Evolutionary conservation across 2,797 vertebrate genomes (phyloP).

Genomic region (Lepilemur septentrionalis): DNA sequence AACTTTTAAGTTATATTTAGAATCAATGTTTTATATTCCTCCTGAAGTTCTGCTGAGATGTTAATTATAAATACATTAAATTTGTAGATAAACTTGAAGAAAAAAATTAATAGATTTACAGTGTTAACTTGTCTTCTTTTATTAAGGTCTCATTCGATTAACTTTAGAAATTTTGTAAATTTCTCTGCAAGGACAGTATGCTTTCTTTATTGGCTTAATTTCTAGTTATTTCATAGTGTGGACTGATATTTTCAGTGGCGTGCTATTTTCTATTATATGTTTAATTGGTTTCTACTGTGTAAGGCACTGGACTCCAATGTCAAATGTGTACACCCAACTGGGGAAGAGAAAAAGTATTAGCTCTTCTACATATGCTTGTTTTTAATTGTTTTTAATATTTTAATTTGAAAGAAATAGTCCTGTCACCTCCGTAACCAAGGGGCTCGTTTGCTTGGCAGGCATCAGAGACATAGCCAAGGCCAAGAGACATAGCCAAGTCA

Average conservation of each 20-base stretch:
- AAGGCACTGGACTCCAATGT: background rate
- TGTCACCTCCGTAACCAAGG: background rate
- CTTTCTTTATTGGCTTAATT: background rate
- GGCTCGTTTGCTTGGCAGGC: background rate
- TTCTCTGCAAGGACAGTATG: background rate
- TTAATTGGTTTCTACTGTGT: background rate
- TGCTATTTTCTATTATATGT: background rate
- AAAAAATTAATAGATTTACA: background rate
- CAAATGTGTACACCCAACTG: background rate
- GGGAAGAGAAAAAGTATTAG: background rate
- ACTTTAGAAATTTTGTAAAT: background rate
- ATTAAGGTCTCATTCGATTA: constrained; percentile 35
- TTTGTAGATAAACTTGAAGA: background rate
- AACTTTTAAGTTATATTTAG: constrained; percentile 32
- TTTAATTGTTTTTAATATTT: background rate
- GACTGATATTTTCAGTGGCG: background rate
- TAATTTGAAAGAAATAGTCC: background rate
- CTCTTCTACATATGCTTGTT: background rate
- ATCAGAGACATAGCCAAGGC: background rate
- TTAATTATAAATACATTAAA: constrained; percentile 31
- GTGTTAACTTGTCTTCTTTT: background rate
- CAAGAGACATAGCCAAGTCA: background rate
- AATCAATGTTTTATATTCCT: background rate
- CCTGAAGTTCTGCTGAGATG: background rate
- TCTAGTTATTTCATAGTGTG: background rate